Conservation (phyloP, 2,113 vertebrate species). For the Psammodynastes pulverulentus region DNA sequence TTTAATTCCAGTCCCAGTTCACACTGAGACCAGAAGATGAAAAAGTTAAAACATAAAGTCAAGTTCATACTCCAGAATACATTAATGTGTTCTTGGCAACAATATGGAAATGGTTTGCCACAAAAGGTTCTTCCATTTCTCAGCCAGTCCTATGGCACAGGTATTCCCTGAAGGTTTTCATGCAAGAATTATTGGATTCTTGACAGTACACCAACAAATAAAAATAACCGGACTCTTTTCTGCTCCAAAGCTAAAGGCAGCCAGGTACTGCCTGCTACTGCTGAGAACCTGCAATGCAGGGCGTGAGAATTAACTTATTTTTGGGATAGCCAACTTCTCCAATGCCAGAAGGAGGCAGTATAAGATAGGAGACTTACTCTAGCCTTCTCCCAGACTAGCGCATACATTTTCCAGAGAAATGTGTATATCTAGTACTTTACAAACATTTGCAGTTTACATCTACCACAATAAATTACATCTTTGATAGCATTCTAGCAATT, state of each 20-base stretch:
- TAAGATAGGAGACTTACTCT: not conserved
- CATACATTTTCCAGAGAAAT: not conserved
- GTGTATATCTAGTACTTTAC: not conserved
- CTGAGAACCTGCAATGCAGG: not conserved
- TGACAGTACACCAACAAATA: not conserved
- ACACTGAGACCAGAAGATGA: not conserved
- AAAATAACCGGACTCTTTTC: not conserved
- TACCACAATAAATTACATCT: not conserved
- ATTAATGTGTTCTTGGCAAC: not conserved
- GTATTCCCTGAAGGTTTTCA: not conserved
- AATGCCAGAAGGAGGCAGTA: conserved; percentile 5
- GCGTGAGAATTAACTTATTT: not conserved
- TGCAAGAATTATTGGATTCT: not conserved
- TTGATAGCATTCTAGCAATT: not conserved
- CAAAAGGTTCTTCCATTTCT: not conserved
- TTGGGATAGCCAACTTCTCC: not conserved
- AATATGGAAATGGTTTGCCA: not conserved
- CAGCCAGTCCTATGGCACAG: not conserved
- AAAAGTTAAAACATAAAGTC: not conserved
- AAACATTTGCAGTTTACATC: not conserved
- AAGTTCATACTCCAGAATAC: not conserved
- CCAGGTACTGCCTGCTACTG: not conserved
- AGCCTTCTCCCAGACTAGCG: not conserved
- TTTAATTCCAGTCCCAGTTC: not conserved
- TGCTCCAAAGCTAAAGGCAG: not conserved